Evolutionary conservation across 2,888 invertebrate species (phyloP).

Genomic region (Acanthacorydalis orientalis): DNA sequence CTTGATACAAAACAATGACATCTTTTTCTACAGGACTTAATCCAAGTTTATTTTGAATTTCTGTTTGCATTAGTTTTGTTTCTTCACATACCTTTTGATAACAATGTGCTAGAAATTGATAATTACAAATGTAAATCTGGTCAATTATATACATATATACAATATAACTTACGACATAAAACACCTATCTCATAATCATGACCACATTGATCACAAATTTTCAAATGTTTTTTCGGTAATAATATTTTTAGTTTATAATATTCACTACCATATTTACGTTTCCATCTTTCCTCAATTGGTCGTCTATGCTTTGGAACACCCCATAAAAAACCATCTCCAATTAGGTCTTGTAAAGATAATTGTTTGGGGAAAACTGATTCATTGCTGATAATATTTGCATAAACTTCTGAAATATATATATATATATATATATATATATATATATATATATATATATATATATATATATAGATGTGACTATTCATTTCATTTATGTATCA

Average conservation of each 20-base stretch:
- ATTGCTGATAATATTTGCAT: not conserved
- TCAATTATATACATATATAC: not conserved
- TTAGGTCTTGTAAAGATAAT: slow-evolving; percentile 42
- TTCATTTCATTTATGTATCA: no score
- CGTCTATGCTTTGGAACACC: slow-evolving; percentile 69
- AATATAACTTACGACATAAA: slow-evolving; percentile 55
- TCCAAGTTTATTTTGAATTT: slow-evolving; percentile 52
- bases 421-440: no score
- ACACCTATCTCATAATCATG: slow-evolving; percentile 61
- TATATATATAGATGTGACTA: no score
- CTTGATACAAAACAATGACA: slow-evolving; percentile 71
- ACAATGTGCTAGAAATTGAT: slow-evolving; percentile 51
- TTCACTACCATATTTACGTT: slow-evolving; percentile 53
- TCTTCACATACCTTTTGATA: slow-evolving; percentile 68
- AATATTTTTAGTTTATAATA: slow-evolving; percentile 52
- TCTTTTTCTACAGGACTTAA: slow-evolving; percentile 65
- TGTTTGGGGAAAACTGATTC: slow-evolving; percentile 5
- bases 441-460: no score
- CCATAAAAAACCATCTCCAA: slow-evolving; percentile 61
- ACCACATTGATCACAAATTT: slow-evolving; percentile 69
- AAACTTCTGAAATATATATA: no score
- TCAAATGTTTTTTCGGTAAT: slow-evolving; percentile 52
- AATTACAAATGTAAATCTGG: no score
- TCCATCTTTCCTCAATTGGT: slow-evolving; percentile 54
- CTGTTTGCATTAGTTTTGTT: slow-evolving; percentile 61